Evolutionary conservation across 2,113 vertebrate genomes (phyloP).

Genomic region (Oncorhynchus keta): DNA sequence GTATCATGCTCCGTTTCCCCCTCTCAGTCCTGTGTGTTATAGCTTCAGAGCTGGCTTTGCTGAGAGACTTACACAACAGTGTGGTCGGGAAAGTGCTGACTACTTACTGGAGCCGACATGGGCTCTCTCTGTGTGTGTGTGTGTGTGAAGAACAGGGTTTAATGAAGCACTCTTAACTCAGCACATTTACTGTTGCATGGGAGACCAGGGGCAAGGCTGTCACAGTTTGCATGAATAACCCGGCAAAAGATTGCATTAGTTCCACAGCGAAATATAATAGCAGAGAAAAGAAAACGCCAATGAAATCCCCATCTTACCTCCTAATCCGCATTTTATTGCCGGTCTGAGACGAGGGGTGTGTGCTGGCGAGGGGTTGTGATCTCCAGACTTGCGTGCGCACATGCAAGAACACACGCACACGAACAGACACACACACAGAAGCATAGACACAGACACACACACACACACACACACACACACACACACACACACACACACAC

Average conservation of each 20-base stretch:
- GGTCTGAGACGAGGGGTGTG: constrained; percentile 16
- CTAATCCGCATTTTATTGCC: constrained; percentile 57
- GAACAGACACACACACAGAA: too few species aligned
- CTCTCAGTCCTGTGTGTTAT: too few species aligned
- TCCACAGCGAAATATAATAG: constrained; percentile 44
- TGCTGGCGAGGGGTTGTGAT: background rate
- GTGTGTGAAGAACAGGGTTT: constrained; percentile 28
- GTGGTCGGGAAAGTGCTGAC: constrained; percentile 33
- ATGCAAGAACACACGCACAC: too few species aligned
- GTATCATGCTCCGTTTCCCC: too few species aligned
- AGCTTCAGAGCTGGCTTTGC: too few species aligned
- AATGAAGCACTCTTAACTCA: constrained; percentile 60
- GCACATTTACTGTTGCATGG: constrained; percentile 45
- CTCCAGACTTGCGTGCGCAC: background rate
- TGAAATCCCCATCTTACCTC: constrained; percentile 36
- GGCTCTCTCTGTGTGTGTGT: constrained; percentile 33
- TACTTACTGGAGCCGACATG: constrained; percentile 32
- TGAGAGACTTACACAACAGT: constrained; percentile 32
- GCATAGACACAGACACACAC: too few species aligned
- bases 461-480: too few species aligned
- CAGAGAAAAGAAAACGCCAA: constrained; percentile 35
- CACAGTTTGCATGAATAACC: constrained; percentile 42
- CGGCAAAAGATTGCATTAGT: constrained; percentile 47
- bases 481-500: too few species aligned
- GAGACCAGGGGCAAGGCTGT: constrained; percentile 39